Evolutionary conservation across 2,113 vertebrate species (phyloP).

Genomic region (Camelus dromedarius): DNA sequence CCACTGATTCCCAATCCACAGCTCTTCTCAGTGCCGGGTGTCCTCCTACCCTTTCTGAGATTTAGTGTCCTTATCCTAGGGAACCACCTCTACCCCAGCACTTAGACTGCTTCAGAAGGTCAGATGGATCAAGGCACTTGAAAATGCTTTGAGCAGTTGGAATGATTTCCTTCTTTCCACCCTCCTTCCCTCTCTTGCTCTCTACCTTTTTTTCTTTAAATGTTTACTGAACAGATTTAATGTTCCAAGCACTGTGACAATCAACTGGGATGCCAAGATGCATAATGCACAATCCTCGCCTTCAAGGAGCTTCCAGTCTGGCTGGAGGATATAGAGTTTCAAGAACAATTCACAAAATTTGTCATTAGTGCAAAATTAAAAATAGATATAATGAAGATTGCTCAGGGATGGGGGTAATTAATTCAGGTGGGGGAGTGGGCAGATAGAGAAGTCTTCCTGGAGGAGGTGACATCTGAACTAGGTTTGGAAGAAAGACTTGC

Average conservation of each 20-base stretch:
- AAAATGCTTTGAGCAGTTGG: conserved; percentile 1
- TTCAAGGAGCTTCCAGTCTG: background rate
- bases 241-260: background rate
- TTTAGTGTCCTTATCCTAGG: background rate
- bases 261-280: background rate
- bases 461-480: background rate
- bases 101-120: background rate
- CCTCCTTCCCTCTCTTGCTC: background rate
- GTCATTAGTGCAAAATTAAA: background rate
- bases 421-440: background rate
- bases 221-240: conserved; percentile 11
- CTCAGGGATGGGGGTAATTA: background rate
- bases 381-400: background rate
- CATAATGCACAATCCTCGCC: background rate
- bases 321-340: background rate
- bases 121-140: background rate
- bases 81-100: background rate
- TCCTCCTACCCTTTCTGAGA: background rate
- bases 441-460: background rate
- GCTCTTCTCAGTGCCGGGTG: background rate
- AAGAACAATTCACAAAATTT: background rate
- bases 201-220: background rate
- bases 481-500: background rate
- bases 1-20: background rate
- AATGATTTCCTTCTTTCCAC: background rate